Percentiles rank a stretch among this genome's conserved stretches.
phyloP scores from a whole-genome alignment of 2,113 vertebrate genomes.

The Pomatostomus ruficeps region DNA sequence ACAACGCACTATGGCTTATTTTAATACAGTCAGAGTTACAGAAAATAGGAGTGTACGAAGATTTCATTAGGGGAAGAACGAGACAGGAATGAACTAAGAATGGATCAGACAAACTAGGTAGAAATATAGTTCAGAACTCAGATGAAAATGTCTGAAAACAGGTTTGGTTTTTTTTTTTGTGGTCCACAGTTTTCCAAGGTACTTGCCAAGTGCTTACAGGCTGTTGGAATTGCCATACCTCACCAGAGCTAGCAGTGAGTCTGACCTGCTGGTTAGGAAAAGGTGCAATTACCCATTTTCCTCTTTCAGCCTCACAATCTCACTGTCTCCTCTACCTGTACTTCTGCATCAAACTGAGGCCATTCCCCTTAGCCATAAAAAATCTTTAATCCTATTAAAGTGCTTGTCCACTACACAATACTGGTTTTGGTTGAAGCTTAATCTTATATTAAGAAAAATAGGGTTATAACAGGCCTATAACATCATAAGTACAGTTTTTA shows the following conservation, averaged over 20 bases:
- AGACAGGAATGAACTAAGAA: not conserved
- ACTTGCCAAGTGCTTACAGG: not conserved
- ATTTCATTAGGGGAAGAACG: slow-evolving; percentile 6
- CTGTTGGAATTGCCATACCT: not conserved
- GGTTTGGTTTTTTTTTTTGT: not conserved
- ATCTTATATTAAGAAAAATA: not conserved
- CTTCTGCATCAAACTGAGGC: not conserved
- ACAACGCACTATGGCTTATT: not conserved
- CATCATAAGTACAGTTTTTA: not conserved
- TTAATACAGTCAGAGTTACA: not conserved
- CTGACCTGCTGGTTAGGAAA: not conserved
- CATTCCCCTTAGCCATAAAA: not conserved
- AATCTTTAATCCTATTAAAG: not conserved
- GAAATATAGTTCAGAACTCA: not conserved
- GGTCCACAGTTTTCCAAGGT: not conserved
- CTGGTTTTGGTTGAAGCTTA: not conserved
- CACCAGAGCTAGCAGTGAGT: not conserved
- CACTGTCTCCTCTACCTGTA: not conserved
- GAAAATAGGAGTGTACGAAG: not conserved
- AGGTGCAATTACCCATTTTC: not conserved
- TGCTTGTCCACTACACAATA: not conserved
- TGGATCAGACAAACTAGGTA: not conserved
- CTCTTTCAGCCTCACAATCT: not conserved
- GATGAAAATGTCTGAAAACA: not conserved
- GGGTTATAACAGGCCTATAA: not conserved